Evolutionary conservation across 2,797 vertebrate genomes (phyloP), one percentile per base, ranked within the genome.

Genomic region (Acipenser ruthenus): DNA sequence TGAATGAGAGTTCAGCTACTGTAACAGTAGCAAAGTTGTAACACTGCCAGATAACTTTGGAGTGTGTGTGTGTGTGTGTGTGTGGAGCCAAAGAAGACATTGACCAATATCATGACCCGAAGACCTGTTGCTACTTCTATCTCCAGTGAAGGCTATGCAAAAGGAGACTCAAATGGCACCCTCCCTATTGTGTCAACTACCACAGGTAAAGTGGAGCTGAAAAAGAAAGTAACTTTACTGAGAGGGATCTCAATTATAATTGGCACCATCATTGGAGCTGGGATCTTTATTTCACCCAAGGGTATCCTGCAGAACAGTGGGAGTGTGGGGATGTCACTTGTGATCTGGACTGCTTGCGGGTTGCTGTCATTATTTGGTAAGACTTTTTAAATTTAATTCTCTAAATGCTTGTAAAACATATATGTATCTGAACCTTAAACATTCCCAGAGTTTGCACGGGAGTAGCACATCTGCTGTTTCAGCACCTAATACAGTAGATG

Each of bases 221-320:
- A 90, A 79, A 95, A 92, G 86, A 97, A 99, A 75, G 90, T 99
- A 71, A 99, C 95, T 0, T 82, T 99, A 62, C 81, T 99, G 67
- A 85, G 93, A 65, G 96, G 96, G 2, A 87, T 96, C 77, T 93
- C 95, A 71, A 93, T 99, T 77, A 98, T 99, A 74, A 87, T 92
- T 7, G 96, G 96, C 50, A 98, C 91, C 71, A 95, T 98, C 83
- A 96, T 99, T 12, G 96, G 96, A 71, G 94, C 94, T 0, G 96
- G 96, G 61, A 97, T 99, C 84, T 99, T 99, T 87, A 97, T 99
- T 79, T 94, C 96, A 37, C 96, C 96, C 0, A 97, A 94, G 81
- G 95, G 94, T 68, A 95, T 99, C 77, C 89, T 99, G 66, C 81
- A 89, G 74, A 84, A 96, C 79, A 93, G 95, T 0, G 96, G 96